These are phyloP conservation scores for Elysia crispata DNA, from an alignment of 2,888 invertebrate genomes.

Conservation along the genomic window DNA sequence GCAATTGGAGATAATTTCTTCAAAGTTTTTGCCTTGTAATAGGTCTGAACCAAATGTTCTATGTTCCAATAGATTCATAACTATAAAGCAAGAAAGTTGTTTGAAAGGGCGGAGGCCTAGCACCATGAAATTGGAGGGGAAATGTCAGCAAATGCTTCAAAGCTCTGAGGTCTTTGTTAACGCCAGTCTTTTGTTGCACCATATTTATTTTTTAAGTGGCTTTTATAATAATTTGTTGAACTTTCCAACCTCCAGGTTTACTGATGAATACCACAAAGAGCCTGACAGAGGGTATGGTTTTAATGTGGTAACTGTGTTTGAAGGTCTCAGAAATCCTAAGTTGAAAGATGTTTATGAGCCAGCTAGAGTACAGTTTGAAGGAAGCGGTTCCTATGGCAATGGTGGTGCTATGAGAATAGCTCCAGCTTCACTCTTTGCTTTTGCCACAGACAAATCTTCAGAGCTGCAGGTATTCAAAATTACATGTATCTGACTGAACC, in stretches of 20 bases:
- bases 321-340: constrained; percentile 73
- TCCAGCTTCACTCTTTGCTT: constrained; percentile 82
- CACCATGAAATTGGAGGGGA: no score
- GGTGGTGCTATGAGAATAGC: constrained; percentile 87
- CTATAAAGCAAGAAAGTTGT: no score
- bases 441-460: constrained; percentile 56
- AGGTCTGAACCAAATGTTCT: no score
- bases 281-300: constrained; percentile 84
- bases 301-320: constrained; percentile 78
- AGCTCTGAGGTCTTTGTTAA: not conserved
- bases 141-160: not conserved
- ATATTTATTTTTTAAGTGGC: no score
- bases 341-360: constrained; percentile 82
- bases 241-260: constrained; percentile 79
- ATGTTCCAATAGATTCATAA: no score
- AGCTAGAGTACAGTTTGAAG: constrained; percentile 83
- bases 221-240: no score
- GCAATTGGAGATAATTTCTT: no score
- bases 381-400: constrained; percentile 86
- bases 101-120: no score
- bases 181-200: no score
- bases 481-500: not conserved
- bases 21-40: no score
- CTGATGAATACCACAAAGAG: constrained; percentile 82
- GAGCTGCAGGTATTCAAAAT: constrained; percentile 59